Evolutionary conservation across 30 jellyfish, hydroid and myxozoan species (phyloP).

Genomic region (Phacellophora camtschatica): DNA sequence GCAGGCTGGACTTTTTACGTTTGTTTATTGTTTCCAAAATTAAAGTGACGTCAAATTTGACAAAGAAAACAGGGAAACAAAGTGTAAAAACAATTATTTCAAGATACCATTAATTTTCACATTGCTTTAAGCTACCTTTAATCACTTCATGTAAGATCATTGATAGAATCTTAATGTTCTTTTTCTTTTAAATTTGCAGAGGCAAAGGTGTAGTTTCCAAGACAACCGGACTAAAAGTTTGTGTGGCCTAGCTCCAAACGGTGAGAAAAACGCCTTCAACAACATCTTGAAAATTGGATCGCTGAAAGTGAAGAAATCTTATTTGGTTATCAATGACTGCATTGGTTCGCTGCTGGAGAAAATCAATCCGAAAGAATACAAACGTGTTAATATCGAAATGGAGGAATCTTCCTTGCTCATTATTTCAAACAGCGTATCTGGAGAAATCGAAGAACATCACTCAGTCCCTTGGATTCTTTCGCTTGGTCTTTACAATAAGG

Average conservation of each 20-base stretch:
- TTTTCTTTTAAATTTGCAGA: background rate
- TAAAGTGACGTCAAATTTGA: too few relatives aligned
- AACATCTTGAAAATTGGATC: slow-evolving; percentile 70
- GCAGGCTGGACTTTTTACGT: too few relatives aligned
- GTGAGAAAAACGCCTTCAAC: background rate
- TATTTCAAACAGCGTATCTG: slow-evolving; percentile 22
- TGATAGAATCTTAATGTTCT: background rate
- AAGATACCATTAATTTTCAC: too few relatives aligned
- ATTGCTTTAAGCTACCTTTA: too few relatives aligned
- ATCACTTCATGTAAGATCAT: background rate
- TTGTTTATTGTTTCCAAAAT: too few relatives aligned
- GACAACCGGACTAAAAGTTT: slow-evolving; percentile 49
- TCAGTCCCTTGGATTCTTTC: slow-evolving; percentile 84
- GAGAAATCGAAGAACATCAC: slow-evolving; percentile 63
- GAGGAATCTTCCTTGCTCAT: slow-evolving; percentile 23
- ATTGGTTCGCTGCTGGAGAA: slow-evolving; percentile 67
- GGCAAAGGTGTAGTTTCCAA: slow-evolving; percentile 19
- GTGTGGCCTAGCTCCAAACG: slow-evolving; percentile 16
- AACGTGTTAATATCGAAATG: slow-evolving; percentile 52
- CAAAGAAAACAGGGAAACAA: too few relatives aligned
- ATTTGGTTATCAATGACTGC: slow-evolving; percentile 78
- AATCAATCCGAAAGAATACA: slow-evolving; percentile 73
- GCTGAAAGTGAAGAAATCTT: slow-evolving; percentile 73
- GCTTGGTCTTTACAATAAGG: slow-evolving; percentile 77
- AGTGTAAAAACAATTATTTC: too few relatives aligned